phyloP scores from a whole-genome alignment of 2,888 invertebrate genomes.

The Drosophila mulleri region DNA sequence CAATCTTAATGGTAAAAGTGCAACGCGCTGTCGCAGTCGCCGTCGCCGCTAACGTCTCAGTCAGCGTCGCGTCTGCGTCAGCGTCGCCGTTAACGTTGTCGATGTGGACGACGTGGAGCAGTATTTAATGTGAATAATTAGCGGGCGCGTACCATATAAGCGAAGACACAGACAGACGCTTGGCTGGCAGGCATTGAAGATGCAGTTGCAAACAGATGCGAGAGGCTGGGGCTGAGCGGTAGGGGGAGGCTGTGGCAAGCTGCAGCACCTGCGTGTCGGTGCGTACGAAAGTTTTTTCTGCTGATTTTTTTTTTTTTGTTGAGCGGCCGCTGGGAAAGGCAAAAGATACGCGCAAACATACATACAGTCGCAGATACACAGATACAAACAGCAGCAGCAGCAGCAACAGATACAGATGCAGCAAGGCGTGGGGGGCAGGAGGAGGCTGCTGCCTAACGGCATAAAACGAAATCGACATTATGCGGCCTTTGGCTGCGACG shows the following conservation, averaged over 20 bases:
- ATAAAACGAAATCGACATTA: constrained; percentile 80
- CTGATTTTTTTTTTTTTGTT: constrained; percentile 26
- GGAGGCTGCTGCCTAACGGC: constrained; percentile 65
- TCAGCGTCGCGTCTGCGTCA: constrained; percentile 7
- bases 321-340: constrained; percentile 69
- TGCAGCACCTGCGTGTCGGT: constrained; percentile 74
- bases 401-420: constrained; percentile 35
- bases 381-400: constrained; percentile 5
- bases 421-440: not conserved
- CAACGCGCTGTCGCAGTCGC: constrained; percentile 52
- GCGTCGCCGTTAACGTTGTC: constrained; percentile 29
- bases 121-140: constrained; percentile 84
- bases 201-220: constrained; percentile 3
- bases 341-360: constrained; percentile 44
- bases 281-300: constrained; percentile 69
- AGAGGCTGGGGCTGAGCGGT: not conserved
- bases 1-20: constrained; percentile 81
- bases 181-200: constrained; percentile 14
- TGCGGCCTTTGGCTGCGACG: constrained; percentile 39
- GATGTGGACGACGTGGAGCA: constrained; percentile 64
- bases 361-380: constrained; percentile 17
- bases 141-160: constrained; percentile 83
- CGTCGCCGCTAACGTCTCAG: constrained; percentile 17
- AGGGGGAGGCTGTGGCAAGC: constrained; percentile 19
- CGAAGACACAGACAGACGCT: constrained; percentile 48